Base-by-base conservation (phyloP, 2,113 vertebrate species). In the Pelecanus crispus region DNA sequence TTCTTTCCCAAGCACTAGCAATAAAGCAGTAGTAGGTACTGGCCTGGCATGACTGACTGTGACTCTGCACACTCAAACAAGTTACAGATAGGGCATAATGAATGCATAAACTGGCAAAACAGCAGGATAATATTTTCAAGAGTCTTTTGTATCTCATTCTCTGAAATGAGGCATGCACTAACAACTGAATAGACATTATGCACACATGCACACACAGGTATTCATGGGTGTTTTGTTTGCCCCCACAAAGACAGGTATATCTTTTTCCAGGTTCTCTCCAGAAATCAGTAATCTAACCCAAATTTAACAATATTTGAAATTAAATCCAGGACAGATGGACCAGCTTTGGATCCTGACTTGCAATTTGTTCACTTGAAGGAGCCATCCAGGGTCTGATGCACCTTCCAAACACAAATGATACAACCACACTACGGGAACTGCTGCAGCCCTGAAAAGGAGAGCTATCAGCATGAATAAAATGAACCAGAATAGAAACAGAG, bases 201-300 rank as follows among this genome's bases (percentile, higher is more conserved):
- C 59, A 13, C 29, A 28, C 8, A 18, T 2, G 11, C 58, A 11
- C 32, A 24, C 9, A 52, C 7, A 6, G 3, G 0, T 29, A 25
- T 58, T 59, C 31, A 10, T 7, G 8, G 24, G 7, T 42, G 22
- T 7, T 19, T 62, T 19, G 18, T 3, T 4, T 31, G 4, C 13
- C 24, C 16, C 26, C 7, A 4, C 16, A 5, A 56, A 40, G 21
- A 15, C 0, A 78, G 7, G 6, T 9, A 22, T 14, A 8, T 15
- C 4, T 7, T 63, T 55, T 58, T 9, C 52, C 25, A 71, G n/a
- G 21, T 13, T 77, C 29, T 68, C 52, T 45, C 42, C 34, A 42
- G 20, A 79, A 72, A 32, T 40, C 38, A 63, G 4, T 9, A 36
- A 22, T 29, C 14, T 16, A 62, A n/a, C 19, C 59, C 4, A 58